Evolutionary conservation across 2,113 vertebrate species (phyloP).

Genomic region (Vidua chalybeata): DNA sequence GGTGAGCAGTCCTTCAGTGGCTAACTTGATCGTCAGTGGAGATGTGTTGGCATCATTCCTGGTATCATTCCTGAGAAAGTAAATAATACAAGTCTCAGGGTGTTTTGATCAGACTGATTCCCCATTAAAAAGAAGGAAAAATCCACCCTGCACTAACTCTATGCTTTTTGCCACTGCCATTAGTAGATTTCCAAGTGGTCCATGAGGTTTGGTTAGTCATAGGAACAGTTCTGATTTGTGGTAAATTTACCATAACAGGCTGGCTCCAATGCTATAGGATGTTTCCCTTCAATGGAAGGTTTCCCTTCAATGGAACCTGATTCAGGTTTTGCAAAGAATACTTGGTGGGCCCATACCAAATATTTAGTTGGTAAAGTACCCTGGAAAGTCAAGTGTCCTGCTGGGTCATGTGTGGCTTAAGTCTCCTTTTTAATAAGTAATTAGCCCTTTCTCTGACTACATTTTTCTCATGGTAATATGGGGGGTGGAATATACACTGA

Average conservation of each 20-base stretch:
- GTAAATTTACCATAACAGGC: neutral
- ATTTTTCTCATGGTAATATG: neutral
- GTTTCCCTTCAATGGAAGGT: neutral
- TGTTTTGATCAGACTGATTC: neutral
- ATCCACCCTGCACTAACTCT: neutral
- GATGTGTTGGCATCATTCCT: neutral
- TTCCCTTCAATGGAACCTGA: no score
- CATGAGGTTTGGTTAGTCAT: neutral
- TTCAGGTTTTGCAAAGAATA: neutral
- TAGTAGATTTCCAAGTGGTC: neutral
- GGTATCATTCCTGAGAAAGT: neutral
- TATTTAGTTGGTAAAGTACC: neutral
- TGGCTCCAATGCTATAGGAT: neutral
- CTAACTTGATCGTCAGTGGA: neutral
- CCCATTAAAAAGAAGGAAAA: neutral
- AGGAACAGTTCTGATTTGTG: neutral
- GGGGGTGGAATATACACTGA: neutral
- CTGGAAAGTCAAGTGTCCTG: neutral
- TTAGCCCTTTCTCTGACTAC: neutral
- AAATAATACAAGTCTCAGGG: neutral
- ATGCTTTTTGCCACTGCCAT: neutral
- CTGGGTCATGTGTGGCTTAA: neutral
- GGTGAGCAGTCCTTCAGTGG: neutral
- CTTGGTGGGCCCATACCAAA: neutral
- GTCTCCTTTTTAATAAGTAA: neutral